Percentiles rank a stretch among this genome's conserved stretches.
These are phyloP conservation scores for Limnephilus rhombicus DNA, from an alignment of 2,888 invertebrate species.

Conservation along the genomic window DNA sequence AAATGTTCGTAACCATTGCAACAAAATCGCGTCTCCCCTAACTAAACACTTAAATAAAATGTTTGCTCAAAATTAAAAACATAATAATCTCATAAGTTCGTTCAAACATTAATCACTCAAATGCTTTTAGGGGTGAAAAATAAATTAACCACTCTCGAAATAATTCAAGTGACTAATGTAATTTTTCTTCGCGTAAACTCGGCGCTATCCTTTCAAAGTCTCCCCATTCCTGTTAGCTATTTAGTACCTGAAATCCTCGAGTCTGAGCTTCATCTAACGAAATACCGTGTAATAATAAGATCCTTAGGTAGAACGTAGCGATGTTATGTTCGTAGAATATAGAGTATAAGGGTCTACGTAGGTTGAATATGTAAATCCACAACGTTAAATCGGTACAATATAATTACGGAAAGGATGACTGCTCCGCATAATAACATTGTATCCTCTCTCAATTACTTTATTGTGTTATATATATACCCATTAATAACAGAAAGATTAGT, in stretches of 20 bases:
- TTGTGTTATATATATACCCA: neutral
- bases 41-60: neutral
- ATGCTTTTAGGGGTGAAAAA: neutral
- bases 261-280: neutral
- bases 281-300: neutral
- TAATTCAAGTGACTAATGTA: neutral
- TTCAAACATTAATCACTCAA: neutral
- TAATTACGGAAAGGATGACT: neutral
- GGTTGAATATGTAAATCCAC: neutral
- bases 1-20: neutral
- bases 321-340: neutral
- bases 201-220: neutral
- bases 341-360: neutral
- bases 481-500: neutral
- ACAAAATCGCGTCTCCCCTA: neutral
- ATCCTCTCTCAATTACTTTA: neutral
- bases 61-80: neutral
- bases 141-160: neutral
- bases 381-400: neutral
- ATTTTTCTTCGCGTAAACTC: neutral
- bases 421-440: neutral
- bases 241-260: conserved; percentile 14
- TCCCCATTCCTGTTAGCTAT: neutral
- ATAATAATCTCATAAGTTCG: neutral
- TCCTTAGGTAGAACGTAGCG: neutral